Evolutionary conservation across 1,140 invertebrate genomes (phyloP), one percentile per base, ranked within the genome.

Genomic region (Charaxes varanes): DNA sequence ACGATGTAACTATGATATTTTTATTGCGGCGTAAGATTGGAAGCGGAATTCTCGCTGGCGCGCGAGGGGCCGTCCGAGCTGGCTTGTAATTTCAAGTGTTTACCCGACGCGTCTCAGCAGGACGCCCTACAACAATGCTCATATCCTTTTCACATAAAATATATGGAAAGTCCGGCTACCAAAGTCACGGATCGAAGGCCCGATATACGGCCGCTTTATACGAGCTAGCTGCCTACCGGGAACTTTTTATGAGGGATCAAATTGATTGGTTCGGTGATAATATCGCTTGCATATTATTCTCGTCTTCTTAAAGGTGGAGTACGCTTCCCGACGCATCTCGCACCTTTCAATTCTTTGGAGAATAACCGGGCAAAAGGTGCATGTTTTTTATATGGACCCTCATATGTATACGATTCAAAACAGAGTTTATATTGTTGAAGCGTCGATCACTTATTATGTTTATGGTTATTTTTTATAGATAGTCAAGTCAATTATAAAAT

Each of bases 81-180:
- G 62, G 62, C 60, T 79, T 81, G 74, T 82, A 80, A 82, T 82
- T 78, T 78, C 73, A 71, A 78, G 73, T 77, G 74, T 80, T 82
- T 80, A 80, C 76, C 62, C 66, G 50, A 55, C 40, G 59, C 38
- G 48, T 54, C 73, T 14, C 78, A 71, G 76, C 73, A 58, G 71
- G 78, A 50, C 42, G 73, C 49, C 71, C 47, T 35, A 48, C 64
- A 76, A 82, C 76, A 80, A 80, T 82, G 48, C 66, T 61, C 67
- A 66, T 79, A 82, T 82, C 76, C 78, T 80, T 82, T 79, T 82
- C 78, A 70, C 72, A 83, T 83, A 80, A 83, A 82, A 83, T 77
- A 83, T 77, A 77, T 73, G 69, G 72, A 74, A 77, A 76, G 61
- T 69, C 71, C 62, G 50, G 64, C 73, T 74, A 74, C 70, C 66